phyloP scores from a whole-genome alignment of 2,888 invertebrate genomes.

The Rotaria socialis region DNA sequence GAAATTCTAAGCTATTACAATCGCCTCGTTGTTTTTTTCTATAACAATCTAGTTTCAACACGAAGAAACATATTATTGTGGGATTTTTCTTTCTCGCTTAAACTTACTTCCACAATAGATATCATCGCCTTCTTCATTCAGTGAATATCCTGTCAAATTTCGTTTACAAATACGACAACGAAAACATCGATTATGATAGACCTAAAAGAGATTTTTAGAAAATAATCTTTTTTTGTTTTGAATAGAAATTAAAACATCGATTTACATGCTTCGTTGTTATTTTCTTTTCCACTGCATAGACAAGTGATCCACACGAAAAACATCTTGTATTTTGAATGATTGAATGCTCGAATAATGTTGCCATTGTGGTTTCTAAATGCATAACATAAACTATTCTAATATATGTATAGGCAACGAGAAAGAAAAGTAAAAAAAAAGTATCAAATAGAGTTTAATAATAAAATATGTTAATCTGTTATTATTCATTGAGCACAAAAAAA shows the following conservation, averaged over 20 bases:
- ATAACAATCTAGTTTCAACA: not conserved
- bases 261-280: constrained; percentile 7
- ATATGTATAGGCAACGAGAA: not conserved
- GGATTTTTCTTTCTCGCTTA: not conserved
- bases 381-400: not conserved
- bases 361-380: not conserved
- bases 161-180: constrained; percentile 35
- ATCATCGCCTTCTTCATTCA: constrained; percentile 30
- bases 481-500: not conserved
- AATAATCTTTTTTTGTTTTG: not conserved
- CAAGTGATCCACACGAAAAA: constrained; percentile 4
- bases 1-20: constrained; percentile 23
- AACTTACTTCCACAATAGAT: constrained; percentile 20
- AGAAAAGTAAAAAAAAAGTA: not conserved
- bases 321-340: not conserved
- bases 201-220: not conserved
- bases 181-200: constrained; percentile 35
- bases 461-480: not conserved
- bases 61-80: not conserved
- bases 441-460: not conserved
- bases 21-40: constrained; percentile 2
- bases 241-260: not conserved
- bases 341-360: not conserved
- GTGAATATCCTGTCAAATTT: not conserved
- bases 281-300: constrained; percentile 17